Conservation (phyloP, 2,113 vertebrate genomes). For the Ovibos moschatus region DNA sequence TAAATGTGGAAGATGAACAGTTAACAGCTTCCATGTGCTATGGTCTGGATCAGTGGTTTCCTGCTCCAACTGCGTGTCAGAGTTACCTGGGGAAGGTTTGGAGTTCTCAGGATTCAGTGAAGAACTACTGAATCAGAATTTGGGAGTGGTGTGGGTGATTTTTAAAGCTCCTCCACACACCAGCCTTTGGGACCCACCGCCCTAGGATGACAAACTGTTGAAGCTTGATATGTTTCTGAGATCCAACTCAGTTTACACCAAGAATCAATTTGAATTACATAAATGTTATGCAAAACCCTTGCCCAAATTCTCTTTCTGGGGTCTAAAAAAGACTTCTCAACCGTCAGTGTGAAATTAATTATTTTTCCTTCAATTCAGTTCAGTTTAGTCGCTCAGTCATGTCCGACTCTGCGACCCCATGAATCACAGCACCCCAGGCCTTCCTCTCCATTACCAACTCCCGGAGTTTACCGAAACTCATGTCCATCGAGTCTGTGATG, state of each 20-base stretch:
- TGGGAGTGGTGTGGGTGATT: background rate
- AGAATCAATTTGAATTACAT: background rate
- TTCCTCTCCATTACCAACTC: too few relatives aligned
- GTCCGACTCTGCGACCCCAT: too few relatives aligned
- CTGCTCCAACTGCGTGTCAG: background rate
- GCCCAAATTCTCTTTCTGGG: background rate
- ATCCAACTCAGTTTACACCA: background rate
- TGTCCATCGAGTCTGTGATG: too few relatives aligned
- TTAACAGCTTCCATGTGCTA: background rate
- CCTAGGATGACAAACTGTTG: background rate
- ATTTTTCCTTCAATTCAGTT: background rate
- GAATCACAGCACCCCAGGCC: too few relatives aligned
- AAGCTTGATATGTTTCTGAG: background rate
- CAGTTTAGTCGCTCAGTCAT: too few relatives aligned
- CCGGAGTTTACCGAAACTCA: too few relatives aligned
- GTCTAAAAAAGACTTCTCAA: background rate
- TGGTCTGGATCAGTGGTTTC: background rate
- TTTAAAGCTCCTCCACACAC: background rate
- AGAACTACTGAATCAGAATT: background rate
- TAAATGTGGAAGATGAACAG: background rate
- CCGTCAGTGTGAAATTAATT: conserved; percentile 17
- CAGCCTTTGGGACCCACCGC: background rate
- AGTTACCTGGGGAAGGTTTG: background rate
- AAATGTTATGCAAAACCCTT: background rate
- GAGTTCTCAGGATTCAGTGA: background rate